A percentile compares a stretch with the other conserved stretches of the same genome.
These are phyloP conservation scores for Lasioglossum malachurum DNA, from an alignment of 2,888 invertebrate genomes.

Conservation along the genomic window DNA sequence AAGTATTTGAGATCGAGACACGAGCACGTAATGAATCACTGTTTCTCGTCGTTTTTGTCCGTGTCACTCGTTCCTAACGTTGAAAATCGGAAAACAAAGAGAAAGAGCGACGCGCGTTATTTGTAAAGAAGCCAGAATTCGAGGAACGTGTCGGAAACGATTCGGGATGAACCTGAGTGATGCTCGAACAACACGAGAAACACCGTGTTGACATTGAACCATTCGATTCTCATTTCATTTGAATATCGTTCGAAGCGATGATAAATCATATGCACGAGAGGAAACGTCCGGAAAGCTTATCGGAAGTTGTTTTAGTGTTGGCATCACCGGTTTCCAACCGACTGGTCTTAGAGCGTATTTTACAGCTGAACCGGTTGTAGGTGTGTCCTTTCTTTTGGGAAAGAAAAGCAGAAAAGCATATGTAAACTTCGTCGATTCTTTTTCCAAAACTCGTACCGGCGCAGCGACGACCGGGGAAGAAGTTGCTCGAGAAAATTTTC, in stretches of 20 bases:
- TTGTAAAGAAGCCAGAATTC: neutral
- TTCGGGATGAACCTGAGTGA: neutral
- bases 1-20: conserved; percentile 38
- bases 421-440: conserved; percentile 24
- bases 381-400: conserved; percentile 12
- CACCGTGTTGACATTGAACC: neutral
- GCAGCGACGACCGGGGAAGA: conserved; percentile 16
- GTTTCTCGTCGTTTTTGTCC: neutral
- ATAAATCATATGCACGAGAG: neutral
- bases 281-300: conserved; percentile 36
- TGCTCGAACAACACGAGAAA: neutral
- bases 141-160: neutral
- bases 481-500: neutral
- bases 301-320: conserved; percentile 39
- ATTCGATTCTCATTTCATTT: conserved; percentile 28
- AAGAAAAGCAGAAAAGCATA: conserved; percentile 7
- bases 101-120: neutral
- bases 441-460: conserved; percentile 54
- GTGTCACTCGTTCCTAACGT: neutral
- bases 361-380: conserved; percentile 50
- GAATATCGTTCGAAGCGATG: conserved; percentile 18
- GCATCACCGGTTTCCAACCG: conserved; percentile 35
- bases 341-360: conserved; percentile 44
- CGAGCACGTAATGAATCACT: neutral
- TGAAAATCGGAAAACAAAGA: neutral